Evolutionary conservation across 2,113 vertebrate species (phyloP), one percentile per base, ranked within the genome.

Genomic region (Zeus faber): DNA sequence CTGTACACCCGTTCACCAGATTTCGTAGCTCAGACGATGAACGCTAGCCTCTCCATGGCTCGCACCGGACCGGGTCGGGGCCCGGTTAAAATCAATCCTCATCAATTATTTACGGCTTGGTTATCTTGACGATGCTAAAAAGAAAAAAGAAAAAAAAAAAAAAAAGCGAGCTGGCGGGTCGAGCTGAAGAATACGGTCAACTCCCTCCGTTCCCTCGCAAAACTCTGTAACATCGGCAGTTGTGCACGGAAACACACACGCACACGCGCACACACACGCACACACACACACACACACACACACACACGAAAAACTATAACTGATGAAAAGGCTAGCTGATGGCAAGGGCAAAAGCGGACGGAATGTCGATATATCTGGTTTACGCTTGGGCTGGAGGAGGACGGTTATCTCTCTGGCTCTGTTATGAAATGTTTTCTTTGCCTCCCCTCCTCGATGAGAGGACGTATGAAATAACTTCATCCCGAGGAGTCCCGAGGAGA

Each of bases 21-120:
- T n/a, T n/a, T n/a, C n/a, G n/a, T n/a, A n/a, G n/a, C n/a, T n/a
- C n/a, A n/a, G n/a, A n/a, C n/a, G n/a, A n/a, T n/a, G n/a, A n/a
- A n/a, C n/a, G n/a, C n/a, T n/a, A n/a, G n/a, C n/a, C n/a, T n/a
- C n/a, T n/a, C n/a, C n/a, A n/a, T n/a, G n/a, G n/a, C n/a, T n/a
- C 88, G 86, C 88, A 87, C 88, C 82, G 81, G 83, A 85, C 89
- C 87, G 89, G 92, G 90, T 94, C 89, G 93, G 85, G 88, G 88
- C 90, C 83, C 85, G 89, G 89, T 94, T 92, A 91, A 92, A 94
- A 96, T 95, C 92, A 93, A 94, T 95, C 89, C 87, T 89, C 83
- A 95, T 97, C 87, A 93, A 98, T 95, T 94, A 96, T 97, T 97
- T 91, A 97, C 79, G 75, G 79, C 82, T 76, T 76, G 88, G 82